A percentile compares a stretch with the other conserved stretches of the same genome.
Conservation (phyloP, 2,888 invertebrate genomes). For the Steinernema carpocapsae region DNA sequence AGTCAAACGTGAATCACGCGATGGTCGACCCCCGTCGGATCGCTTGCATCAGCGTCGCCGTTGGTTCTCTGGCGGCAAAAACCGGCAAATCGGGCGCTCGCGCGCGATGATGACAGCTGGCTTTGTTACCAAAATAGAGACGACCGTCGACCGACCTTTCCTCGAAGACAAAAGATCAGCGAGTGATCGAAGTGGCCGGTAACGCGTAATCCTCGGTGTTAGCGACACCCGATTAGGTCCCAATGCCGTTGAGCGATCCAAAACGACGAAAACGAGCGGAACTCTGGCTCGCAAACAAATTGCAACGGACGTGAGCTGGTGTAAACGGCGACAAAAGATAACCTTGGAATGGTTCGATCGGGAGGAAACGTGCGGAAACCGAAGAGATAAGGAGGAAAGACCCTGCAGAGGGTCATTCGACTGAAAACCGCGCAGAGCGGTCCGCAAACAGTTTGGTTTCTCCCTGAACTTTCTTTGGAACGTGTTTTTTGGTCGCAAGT, state of each 20-base stretch:
- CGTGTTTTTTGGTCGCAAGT: not conserved
- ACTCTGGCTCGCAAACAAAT: not conserved
- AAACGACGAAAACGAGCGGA: not conserved
- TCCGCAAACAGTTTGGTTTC: not conserved
- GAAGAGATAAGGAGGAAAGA: constrained; percentile 4
- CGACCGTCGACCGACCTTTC: constrained; percentile 7
- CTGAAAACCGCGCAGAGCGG: not conserved
- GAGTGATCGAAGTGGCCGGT: not conserved
- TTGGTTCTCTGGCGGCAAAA: constrained; percentile 13
- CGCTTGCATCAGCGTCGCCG: not conserved
- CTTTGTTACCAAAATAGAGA: constrained; percentile 20
- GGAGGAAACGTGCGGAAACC: constrained; percentile 25
- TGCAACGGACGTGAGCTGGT: not conserved
- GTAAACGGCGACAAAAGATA: constrained; percentile 18
- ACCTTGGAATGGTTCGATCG: constrained; percentile 14
- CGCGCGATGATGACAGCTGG: constrained; percentile 23
- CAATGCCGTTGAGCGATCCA: not conserved
- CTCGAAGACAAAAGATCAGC: constrained; percentile 21
- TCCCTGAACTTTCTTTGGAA: not conserved
- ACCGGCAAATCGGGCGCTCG: not conserved
- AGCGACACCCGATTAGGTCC: not conserved
- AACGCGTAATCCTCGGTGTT: constrained; percentile 2
- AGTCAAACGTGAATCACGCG: too few species aligned
- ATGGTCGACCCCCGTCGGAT: not conserved
- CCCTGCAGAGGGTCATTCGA: constrained; percentile 10